These are phyloP conservation scores for Eupithecia tripunctaria DNA, from an alignment of 2,888 invertebrate species.

Conservation along the genomic window DNA sequence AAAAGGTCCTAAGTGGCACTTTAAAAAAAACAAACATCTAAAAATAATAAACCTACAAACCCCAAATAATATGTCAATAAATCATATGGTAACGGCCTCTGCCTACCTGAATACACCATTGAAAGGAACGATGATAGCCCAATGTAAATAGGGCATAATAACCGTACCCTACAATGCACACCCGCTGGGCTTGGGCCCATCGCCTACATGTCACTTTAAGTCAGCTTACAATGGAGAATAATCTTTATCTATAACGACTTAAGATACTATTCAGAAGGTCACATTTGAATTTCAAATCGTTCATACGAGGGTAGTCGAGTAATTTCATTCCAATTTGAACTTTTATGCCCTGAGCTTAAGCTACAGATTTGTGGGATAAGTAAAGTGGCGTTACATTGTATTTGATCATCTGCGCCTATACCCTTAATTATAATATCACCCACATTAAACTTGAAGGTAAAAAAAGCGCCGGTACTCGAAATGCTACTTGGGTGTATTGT, in stretches of 20 bases:
- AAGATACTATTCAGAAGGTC: constrained; percentile 17
- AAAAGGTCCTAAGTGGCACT: neutral
- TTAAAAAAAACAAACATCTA: constrained; percentile 9
- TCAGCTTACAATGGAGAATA: constrained; percentile 14
- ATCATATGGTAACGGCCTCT: constrained; percentile 46
- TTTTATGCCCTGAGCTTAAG: neutral
- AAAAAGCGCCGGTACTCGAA: constrained; percentile 38
- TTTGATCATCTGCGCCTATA: constrained; percentile 52
- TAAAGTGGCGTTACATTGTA: constrained; percentile 7
- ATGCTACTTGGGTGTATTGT: constrained; percentile 32
- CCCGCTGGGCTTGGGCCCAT: constrained; percentile 64
- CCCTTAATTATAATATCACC: constrained; percentile 84
- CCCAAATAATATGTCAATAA: constrained; percentile 35
- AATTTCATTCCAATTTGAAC: constrained; percentile 4
- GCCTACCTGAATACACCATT: constrained; percentile 54
- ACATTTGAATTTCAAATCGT: constrained; percentile 4
- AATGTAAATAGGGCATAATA: constrained; percentile 82
- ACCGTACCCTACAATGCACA: constrained; percentile 74
- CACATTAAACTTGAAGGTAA: constrained; percentile 64
- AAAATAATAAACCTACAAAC: constrained; percentile 18
- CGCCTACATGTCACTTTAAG: constrained; percentile 21
- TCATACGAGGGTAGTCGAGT: neutral
- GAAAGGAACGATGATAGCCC: constrained; percentile 70
- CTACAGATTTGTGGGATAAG: neutral
- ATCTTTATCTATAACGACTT: constrained; percentile 13